phyloP scores from a whole-genome alignment of 92 coral and sea anemone genomes.

The Epizoanthus illoricatus region DNA sequence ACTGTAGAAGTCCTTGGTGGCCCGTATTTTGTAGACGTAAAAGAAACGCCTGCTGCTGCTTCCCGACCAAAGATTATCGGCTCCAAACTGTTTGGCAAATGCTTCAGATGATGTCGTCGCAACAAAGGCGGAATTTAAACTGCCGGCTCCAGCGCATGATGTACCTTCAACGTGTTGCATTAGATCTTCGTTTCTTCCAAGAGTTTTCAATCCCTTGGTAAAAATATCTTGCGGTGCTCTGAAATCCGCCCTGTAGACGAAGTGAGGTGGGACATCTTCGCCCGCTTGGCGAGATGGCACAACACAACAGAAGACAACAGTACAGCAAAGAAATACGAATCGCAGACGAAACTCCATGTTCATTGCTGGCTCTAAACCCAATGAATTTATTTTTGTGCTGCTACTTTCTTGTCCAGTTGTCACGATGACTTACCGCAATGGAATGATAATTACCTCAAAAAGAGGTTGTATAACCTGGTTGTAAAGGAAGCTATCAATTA shows the following conservation, averaged over 20 bases:
- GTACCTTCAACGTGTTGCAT: neutral
- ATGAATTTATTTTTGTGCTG: neutral
- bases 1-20: neutral
- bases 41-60: neutral
- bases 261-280: neutral
- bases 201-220: neutral
- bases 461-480: too few species aligned
- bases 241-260: conserved; percentile 17
- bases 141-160: neutral
- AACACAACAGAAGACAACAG: neutral
- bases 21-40: conserved; percentile 1
- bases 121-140: neutral
- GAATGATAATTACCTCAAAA: too few species aligned
- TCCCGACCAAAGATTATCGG: conserved; percentile 11
- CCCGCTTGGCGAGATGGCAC: neutral
- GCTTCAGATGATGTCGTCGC: conserved; percentile 2
- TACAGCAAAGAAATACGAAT: neutral
- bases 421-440: too few species aligned
- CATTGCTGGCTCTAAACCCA: neutral
- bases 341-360: neutral
- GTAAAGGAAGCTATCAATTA: too few species aligned
- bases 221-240: neutral
- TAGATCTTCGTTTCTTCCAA: conserved; percentile 6
- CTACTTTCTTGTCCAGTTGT: neutral
- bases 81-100: conserved; percentile 1